Conservation (phyloP, 2,113 vertebrate species). For the Kryptolebias marmoratus region DNA sequence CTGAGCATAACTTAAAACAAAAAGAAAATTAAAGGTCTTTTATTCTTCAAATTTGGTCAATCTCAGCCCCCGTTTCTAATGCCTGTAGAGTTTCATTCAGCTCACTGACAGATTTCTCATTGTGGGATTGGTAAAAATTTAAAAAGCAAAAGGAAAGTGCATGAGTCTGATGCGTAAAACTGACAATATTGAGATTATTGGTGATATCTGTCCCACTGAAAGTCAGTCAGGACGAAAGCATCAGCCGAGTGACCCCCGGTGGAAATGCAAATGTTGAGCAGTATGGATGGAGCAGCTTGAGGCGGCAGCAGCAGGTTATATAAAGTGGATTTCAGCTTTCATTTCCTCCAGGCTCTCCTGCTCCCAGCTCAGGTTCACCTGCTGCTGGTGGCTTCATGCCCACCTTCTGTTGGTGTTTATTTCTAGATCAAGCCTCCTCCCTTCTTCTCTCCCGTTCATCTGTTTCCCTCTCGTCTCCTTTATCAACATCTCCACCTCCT, state of each 20-base stretch:
- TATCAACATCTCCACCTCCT: background rate
- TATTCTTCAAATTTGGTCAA: background rate
- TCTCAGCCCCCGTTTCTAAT: too few relatives aligned
- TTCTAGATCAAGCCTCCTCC: constrained; percentile 58
- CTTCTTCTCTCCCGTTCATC: constrained; percentile 27
- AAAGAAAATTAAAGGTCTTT: background rate
- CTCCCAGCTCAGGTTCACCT: constrained; percentile 58
- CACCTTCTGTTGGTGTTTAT: constrained; percentile 72
- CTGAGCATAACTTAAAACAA: too few relatives aligned
- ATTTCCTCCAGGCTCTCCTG: constrained; percentile 64
- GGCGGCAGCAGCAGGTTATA: constrained; percentile 24
- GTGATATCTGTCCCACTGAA: background rate
- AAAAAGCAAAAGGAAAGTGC: background rate
- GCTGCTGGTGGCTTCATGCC: constrained; percentile 60
- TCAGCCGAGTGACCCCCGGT: background rate
- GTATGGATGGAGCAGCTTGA: constrained; percentile 17
- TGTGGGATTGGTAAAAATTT: background rate
- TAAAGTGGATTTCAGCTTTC: constrained; percentile 47
- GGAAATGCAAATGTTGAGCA: constrained; percentile 33
- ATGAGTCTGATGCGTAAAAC: background rate
- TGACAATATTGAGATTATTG: background rate
- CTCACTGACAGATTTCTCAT: background rate
- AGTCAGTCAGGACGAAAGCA: background rate
- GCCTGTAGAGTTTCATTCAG: background rate
- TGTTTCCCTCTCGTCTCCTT: background rate